A percentile compares a stretch with the other conserved stretches of the same genome.
These are phyloP conservation scores for Fulica atra DNA, from an alignment of 2,113 vertebrate genomes.

Conservation along the genomic window DNA sequence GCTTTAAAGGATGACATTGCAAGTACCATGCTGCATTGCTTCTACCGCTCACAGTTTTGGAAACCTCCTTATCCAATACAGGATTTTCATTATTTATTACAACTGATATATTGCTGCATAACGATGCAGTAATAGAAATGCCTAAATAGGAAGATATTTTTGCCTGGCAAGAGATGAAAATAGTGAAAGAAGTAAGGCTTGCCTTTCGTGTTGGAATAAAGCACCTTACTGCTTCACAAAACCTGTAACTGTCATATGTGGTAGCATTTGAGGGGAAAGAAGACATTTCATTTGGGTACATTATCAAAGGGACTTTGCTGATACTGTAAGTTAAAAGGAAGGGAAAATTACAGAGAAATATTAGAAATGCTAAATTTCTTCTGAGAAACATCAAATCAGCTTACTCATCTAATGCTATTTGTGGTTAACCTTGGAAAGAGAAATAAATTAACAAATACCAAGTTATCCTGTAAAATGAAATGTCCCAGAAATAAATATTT, in stretches of 20 bases:
- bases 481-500: not conserved
- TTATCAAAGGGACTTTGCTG: not conserved
- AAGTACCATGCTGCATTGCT: not conserved
- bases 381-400: not conserved
- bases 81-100: not conserved
- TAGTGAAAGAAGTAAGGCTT: not conserved
- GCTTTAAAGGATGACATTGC: not conserved
- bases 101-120: not conserved
- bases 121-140: not conserved
- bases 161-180: not conserved
- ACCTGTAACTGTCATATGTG: not conserved
- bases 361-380: not conserved
- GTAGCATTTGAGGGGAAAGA: not conserved
- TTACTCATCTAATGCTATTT: not conserved
- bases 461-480: not conserved
- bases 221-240: not conserved
- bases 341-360: not conserved
- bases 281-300: not conserved
- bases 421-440: not conserved
- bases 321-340: not conserved
- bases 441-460: not conserved
- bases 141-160: not conserved
- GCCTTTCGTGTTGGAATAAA: not conserved
- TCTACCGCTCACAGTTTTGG: not conserved
- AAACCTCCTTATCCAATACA: not conserved